These are phyloP conservation scores for Sitodiplosis mosellana DNA, from an alignment of 1,140 invertebrate genomes.

Conservation along the genomic window DNA sequence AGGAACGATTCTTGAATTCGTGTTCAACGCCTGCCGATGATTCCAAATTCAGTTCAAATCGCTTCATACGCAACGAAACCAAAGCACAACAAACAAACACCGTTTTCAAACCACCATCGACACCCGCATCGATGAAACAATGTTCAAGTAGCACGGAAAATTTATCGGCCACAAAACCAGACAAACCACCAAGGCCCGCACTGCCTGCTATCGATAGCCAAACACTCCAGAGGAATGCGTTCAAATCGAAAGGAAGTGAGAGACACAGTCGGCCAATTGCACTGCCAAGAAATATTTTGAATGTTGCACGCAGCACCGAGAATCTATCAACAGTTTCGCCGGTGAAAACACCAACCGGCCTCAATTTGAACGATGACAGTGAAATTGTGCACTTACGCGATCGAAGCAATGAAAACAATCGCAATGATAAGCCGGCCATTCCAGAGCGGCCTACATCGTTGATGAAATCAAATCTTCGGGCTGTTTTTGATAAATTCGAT, in stretches of 20 bases:
- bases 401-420: conserved; percentile 3
- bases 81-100: not conserved
- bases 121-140: conserved; percentile 13
- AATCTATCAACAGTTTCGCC: not conserved
- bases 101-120: not conserved
- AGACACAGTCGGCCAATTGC: conserved; percentile 26
- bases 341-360: not conserved
- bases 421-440: conserved; percentile 37
- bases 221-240: conserved; percentile 29
- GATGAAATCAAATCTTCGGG: conserved; percentile 33
- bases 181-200: conserved; percentile 35
- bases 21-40: not conserved
- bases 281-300: conserved; percentile 31
- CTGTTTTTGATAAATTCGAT: conserved; percentile 9
- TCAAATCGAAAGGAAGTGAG: conserved; percentile 16
- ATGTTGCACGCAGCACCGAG: conserved; percentile 7
- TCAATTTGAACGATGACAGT: not conserved
- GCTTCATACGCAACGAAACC: not conserved
- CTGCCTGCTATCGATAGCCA: conserved; percentile 27
- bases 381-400: conserved; percentile 10
- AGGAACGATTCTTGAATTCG: too few relatives aligned
- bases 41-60: not conserved
- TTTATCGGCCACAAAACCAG: conserved; percentile 21
- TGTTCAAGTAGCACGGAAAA: conserved; percentile 14
- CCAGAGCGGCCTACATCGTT: conserved; percentile 50